These are phyloP conservation scores for Drosophila watanabei DNA, from an alignment of 1,140 invertebrate genomes.

Conservation along the genomic window DNA sequence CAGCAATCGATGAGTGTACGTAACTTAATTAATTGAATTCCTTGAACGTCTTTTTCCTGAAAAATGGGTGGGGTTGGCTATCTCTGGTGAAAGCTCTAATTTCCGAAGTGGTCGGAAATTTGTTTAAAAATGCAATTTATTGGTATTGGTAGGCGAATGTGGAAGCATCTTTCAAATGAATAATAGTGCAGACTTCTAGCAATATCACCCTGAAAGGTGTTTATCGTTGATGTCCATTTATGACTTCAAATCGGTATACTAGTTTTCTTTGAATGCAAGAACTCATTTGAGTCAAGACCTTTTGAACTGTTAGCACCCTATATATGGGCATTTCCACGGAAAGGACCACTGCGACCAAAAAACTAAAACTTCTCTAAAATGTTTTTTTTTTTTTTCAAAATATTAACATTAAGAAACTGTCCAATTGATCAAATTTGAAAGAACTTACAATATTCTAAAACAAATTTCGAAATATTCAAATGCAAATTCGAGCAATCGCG, in stretches of 20 bases:
- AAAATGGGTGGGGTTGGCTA: constrained; percentile 2
- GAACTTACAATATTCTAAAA: too few species aligned
- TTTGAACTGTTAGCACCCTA: not conserved
- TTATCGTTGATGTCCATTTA: too few species aligned
- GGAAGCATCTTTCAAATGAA: not conserved
- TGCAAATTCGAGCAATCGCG: too few species aligned
- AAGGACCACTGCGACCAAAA: too few species aligned
- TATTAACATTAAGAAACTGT: too few species aligned
- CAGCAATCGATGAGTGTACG: constrained; percentile 53
- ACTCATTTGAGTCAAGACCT: too few species aligned
- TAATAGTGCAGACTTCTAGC: constrained; percentile 15
- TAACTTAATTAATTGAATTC: constrained; percentile 72
- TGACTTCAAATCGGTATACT: not conserved
- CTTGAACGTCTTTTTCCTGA: not conserved
- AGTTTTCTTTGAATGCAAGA: too few species aligned
- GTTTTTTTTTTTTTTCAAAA: too few species aligned
- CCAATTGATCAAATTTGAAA: too few species aligned
- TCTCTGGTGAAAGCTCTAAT: constrained; percentile 20
- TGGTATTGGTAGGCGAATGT: not conserved
- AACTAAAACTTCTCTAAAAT: too few species aligned
- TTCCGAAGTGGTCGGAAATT: constrained; percentile 29
- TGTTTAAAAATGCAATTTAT: not conserved
- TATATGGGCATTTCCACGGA: too few species aligned
- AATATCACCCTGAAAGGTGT: not conserved
- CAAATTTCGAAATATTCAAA: too few species aligned